These are phyloP conservation scores for Hermaeophaga mercurialis DNA, from an alignment of 2,888 invertebrate species.

Conservation along the genomic window DNA sequence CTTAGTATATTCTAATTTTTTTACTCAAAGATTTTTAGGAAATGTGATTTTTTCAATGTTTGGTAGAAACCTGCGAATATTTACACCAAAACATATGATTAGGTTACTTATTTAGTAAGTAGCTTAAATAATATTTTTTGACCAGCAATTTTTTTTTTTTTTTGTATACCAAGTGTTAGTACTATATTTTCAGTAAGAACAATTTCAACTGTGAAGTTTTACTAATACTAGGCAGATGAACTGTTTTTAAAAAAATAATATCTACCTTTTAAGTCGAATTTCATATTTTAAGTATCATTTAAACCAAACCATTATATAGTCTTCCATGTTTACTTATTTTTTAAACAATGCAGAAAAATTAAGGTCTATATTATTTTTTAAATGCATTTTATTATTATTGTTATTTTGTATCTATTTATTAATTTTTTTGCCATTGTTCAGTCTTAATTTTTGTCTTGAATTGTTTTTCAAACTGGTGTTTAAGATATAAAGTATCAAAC, in stretches of 20 bases:
- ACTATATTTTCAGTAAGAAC: too few relatives aligned
- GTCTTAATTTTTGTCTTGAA: neutral
- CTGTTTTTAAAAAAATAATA: slow-evolving; percentile 1
- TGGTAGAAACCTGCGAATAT: slow-evolving; percentile 17
- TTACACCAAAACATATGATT: slow-evolving; percentile 24
- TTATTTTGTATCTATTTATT: slow-evolving; percentile 17
- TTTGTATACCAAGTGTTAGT: too few relatives aligned
- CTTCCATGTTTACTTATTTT: neutral
- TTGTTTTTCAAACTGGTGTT: slow-evolving; percentile 15
- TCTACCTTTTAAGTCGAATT: neutral
- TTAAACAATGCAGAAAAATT: neutral
- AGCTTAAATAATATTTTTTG: slow-evolving; percentile 16
- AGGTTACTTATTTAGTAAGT: slow-evolving; percentile 21
- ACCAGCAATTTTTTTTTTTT: too few relatives aligned
- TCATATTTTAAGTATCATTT: too few relatives aligned
- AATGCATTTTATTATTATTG: slow-evolving; percentile 4
- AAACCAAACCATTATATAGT: too few relatives aligned
- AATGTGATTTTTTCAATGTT: slow-evolving; percentile 23
- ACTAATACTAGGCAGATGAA: too few relatives aligned
- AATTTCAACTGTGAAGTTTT: too few relatives aligned
- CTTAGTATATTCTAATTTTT: slow-evolving; percentile 9
- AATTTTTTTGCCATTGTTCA: neutral
- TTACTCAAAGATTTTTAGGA: slow-evolving; percentile 15
- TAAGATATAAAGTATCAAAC: slow-evolving; percentile 17
- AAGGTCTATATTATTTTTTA: neutral